Base-by-base conservation (phyloP, 2,113 vertebrate genomes). In the Genyomyrus donnyi region DNA sequence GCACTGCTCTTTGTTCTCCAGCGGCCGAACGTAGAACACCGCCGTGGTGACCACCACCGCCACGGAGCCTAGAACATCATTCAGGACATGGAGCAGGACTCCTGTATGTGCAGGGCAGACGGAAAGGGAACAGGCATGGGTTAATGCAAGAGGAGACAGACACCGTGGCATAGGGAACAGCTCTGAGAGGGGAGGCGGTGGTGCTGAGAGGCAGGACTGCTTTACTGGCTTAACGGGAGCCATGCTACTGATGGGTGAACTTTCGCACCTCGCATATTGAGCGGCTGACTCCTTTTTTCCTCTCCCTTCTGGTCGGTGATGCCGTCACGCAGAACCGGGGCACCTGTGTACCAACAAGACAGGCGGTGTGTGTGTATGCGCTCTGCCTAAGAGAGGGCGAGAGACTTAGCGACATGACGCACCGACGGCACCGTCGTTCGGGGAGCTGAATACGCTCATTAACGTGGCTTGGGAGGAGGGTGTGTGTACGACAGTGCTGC, bases 341-440 rank as follows among this genome's bases (percentile, higher is more conserved):
- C 95, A 96, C 96, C 97, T 97, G 95, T 95, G 96, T 96, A 97
- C 94, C 97, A 96, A 97, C 94, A 96, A 97, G 96, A 97, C 94
- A 97, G 93, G 93, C 95, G 95, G 96, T 97, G 96, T 97, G 48
- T 48, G 97, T 97, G 96, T 96, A 96, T 95, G 92, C 95, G 93
- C 95, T 97, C 96, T 97, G 96, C 94, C 95, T 96, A 95, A 94
- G 96, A 96, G 95, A 93, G 94, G 96, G 92, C 94, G 92, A 91
- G 50, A 56, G 93, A 19, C 88, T 86, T 46, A 56, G 56, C n/a
- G 8, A 56, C 52, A n/a, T 53, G 21, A 42, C 1, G 10, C 91
- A 95, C 74, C 74, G 2, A 31, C 3, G n/a, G 70, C 70, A 39
- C 1, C 15, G 35, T 77, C 0, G 1, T 35, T 39, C 27, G 15